Evolutionary conservation across 2,113 vertebrate species (phyloP), one percentile per base, ranked within the genome.

Genomic region (Nerophis ophidion): DNA sequence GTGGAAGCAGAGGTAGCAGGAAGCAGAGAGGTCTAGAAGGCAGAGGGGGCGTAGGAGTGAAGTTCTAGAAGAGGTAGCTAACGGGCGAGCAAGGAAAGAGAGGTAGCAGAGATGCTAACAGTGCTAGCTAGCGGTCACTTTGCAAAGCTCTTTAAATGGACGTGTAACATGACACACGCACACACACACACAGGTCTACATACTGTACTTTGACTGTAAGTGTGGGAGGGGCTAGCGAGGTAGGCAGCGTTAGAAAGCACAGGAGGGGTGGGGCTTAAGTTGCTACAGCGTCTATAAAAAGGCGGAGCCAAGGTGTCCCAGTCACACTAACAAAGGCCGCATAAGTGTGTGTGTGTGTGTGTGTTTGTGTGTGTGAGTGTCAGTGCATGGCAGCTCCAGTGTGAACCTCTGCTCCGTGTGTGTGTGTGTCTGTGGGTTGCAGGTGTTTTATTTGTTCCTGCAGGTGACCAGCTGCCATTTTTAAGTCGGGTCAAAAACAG

Each of bases 51-150:
- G 81, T 75, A 74, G 69, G 79, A 71, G 73, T 74, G 68, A 71
- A 72, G 60, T 71, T 83, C 80, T 85, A 85, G 70, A 77, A 81
- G 83, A 86, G 84, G 84, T 85, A 87, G 82, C 86, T 79, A 86
- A 75, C 75, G 8, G 74, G 70, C 56, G 70, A 64, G 57, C 26
- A 17, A 71, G 70, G 62, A 74, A 74, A 80, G 72, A 70, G 85
- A 86, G 79, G 83, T 81, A 83, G 84, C 74, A 86, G 80, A 81
- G 62, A 70, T 64, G 44, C 72, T 73, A 83, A 84, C 76, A 71
- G 83, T 72, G 69, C 76, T 49, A 77, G 80, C 67, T 34, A 34
- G 34, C 36, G 16, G 15, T 17, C 34, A 16, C 9, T 38, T 38
- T 16, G 52, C 6, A 36, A 49, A 19, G 3, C n/a, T 49, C n/a